A percentile compares a stretch with the other conserved stretches of the same genome.
phyloP scores from a whole-genome alignment of 2,113 vertebrate genomes.

The Polypterus senegalus region DNA sequence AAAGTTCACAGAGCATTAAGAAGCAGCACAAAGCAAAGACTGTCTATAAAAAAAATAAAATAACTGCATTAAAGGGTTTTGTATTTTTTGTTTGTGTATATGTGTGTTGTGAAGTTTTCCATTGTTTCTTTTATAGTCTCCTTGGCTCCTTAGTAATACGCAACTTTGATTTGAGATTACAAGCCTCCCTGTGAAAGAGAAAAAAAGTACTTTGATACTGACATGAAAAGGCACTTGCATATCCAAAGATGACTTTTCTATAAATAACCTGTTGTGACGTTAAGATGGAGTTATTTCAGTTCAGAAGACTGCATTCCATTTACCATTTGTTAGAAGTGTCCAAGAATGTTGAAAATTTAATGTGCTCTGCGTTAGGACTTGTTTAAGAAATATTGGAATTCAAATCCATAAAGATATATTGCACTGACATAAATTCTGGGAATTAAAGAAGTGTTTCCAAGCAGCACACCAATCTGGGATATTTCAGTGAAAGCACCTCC shows the following conservation, averaged over 20 bases:
- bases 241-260: constrained; percentile 65
- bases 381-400: constrained; percentile 15
- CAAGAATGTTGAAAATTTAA: constrained; percentile 64
- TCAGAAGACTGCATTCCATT: constrained; percentile 61
- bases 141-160: constrained; percentile 21
- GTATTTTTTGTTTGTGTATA: too few species aligned
- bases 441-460: too few species aligned
- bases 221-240: constrained; percentile 67
- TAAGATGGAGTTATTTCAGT: constrained; percentile 60
- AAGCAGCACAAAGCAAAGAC: too few species aligned
- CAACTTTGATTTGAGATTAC: constrained; percentile 33
- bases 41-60: too few species aligned
- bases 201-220: constrained; percentile 52
- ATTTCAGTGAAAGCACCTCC: too few species aligned
- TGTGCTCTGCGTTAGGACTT: constrained; percentile 40
- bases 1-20: too few species aligned
- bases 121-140: constrained; percentile 23
- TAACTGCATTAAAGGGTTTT: too few species aligned
- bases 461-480: too few species aligned
- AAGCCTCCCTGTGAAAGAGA: constrained; percentile 28
- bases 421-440: too few species aligned
- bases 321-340: constrained; percentile 55
- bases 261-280: constrained; percentile 73
- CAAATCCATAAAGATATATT: constrained; percentile 15
- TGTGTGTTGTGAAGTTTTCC: too few species aligned